Evolutionary conservation across 2,797 vertebrate genomes (phyloP).

Genomic region (Eidolon dupreanum): DNA sequence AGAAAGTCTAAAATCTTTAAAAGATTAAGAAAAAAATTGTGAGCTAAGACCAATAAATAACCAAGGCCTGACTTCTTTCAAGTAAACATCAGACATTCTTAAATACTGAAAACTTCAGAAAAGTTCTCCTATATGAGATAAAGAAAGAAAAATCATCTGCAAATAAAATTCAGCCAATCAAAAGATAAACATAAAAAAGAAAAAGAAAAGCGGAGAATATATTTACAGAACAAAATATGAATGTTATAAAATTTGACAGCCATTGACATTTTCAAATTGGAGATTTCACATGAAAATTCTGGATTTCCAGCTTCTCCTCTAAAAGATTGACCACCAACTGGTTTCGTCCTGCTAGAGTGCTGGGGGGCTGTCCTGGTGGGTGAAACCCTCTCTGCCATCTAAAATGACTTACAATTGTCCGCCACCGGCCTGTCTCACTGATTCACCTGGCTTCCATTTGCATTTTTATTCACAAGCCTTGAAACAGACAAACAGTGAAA

Average conservation of each 20-base stretch:
- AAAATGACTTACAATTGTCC: background rate
- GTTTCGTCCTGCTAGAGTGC: background rate
- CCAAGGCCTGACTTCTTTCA: background rate
- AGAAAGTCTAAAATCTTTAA: slow-evolving; percentile 14
- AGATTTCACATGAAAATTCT: background rate
- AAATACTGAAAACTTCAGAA: background rate
- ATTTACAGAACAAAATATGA: background rate
- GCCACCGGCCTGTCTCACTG: too few species aligned
- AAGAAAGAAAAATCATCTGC: background rate
- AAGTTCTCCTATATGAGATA: background rate
- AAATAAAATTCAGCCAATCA: background rate
- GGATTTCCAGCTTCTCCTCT: background rate
- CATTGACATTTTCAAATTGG: background rate
- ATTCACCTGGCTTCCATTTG: background rate
- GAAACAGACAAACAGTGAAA: background rate
- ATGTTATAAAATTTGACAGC: background rate
- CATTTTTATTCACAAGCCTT: background rate
- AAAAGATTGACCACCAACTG: background rate
- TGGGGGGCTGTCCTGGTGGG: fast-evolving
- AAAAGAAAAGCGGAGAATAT: background rate
- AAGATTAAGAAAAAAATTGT: slow-evolving; percentile 2
- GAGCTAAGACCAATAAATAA: background rate
- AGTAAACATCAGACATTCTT: background rate
- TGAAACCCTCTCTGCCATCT: background rate
- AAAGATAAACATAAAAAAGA: background rate